These are phyloP conservation scores for Siphlonurus alternatus DNA, from an alignment of 2,888 invertebrate species.

Conservation along the genomic window DNA sequence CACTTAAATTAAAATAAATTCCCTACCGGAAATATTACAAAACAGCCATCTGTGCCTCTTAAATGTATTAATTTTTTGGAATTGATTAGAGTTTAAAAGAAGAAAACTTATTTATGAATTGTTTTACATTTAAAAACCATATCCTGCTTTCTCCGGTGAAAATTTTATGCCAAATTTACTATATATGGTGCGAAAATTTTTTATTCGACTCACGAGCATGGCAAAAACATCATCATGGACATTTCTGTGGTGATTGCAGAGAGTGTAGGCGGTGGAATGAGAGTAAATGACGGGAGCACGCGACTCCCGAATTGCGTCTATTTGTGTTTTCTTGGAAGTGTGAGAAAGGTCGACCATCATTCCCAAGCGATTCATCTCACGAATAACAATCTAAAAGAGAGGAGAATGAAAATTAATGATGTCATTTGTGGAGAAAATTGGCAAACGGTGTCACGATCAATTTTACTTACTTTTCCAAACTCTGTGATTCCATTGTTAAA, in stretches of 20 bases:
- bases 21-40: no score
- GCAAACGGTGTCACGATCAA: not conserved
- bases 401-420: not conserved
- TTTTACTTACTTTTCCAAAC: constrained; percentile 22
- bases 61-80: no score
- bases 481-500: constrained; percentile 20
- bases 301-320: constrained; percentile 22
- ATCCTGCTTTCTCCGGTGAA: no score
- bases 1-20: no score
- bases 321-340: constrained; percentile 26
- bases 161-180: no score
- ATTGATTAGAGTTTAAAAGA: no score
- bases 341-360: constrained; percentile 29
- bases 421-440: not conserved
- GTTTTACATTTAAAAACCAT: no score
- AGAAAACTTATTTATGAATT: no score
- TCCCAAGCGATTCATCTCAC: constrained; percentile 31
- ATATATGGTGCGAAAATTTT: not conserved
- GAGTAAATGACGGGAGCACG: constrained; percentile 30
- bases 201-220: constrained; percentile 15
- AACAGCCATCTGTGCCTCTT: no score
- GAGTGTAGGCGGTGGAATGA: constrained; percentile 25
- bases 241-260: constrained; percentile 27
- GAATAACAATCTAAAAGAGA: constrained; percentile 19
- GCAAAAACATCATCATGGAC: constrained; percentile 27